phyloP scores from a whole-genome alignment of 2,113 vertebrate genomes.

The Cynopterus brachyotis region DNA sequence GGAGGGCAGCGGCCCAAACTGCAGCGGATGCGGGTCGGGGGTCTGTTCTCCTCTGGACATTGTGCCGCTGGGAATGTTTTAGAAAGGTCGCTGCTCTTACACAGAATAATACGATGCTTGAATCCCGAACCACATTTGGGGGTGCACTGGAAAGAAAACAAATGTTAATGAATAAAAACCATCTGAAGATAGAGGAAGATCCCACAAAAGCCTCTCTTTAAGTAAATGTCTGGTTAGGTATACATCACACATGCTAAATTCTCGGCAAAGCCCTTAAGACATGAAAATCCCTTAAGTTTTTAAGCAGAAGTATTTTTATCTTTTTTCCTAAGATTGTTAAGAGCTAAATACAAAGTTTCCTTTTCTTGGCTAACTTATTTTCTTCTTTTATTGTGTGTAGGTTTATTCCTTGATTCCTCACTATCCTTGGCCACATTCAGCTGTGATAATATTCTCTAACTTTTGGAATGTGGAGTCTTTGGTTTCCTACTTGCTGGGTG shows the following conservation, averaged over 20 bases:
- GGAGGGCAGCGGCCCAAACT: constrained; percentile 95
- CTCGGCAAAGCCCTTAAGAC: constrained; percentile 34
- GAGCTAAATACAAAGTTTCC: constrained; percentile 55
- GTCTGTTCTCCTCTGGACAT: constrained; percentile 93
- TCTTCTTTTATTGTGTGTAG: constrained; percentile 31
- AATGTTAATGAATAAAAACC: constrained; percentile 24
- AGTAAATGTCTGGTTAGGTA: background rate
- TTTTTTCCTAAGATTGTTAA: constrained; percentile 59
- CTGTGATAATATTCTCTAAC: constrained; percentile 62
- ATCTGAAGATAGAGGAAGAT: constrained; percentile 13
- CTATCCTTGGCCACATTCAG: constrained; percentile 47
- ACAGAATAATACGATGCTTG: constrained; percentile 96
- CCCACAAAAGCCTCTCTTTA: constrained; percentile 31
- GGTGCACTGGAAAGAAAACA: constrained; percentile 87
- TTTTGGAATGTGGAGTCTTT: constrained; percentile 54
- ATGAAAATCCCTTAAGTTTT: constrained; percentile 39
- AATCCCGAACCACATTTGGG: constrained; percentile 97
- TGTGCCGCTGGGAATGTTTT: constrained; percentile 93
- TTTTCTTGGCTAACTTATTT: constrained; percentile 71
- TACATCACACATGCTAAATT: constrained; percentile 30
- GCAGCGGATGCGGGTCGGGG: constrained; percentile 94
- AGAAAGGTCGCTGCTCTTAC: constrained; percentile 96
- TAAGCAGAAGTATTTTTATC: constrained; percentile 48
- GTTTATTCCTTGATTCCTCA: constrained; percentile 30
- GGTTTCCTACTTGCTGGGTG: constrained; percentile 55